These are phyloP conservation scores for Dryobates pubescens DNA, from an alignment of 2,797 vertebrate genomes.

Conservation along the genomic window DNA sequence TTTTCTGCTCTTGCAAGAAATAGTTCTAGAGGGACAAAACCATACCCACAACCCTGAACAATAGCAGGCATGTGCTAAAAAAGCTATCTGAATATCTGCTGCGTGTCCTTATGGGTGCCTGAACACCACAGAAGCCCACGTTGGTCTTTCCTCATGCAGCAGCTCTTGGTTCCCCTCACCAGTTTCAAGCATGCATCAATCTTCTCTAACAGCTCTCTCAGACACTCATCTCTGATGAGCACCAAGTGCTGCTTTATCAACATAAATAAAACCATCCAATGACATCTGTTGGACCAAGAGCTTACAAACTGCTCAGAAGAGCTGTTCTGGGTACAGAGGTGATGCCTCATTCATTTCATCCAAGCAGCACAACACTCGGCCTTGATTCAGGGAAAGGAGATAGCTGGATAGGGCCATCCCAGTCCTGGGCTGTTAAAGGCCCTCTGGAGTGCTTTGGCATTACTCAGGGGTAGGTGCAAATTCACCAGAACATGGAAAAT, in stretches of 20 bases:
- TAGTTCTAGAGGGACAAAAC: background rate
- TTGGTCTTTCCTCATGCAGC: background rate
- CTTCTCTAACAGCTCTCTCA: constrained; percentile 4
- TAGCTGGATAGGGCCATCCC: background rate
- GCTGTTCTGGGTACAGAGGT: background rate
- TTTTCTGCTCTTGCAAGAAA: constrained; percentile 36
- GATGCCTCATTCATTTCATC: background rate
- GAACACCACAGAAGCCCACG: background rate
- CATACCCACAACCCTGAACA: background rate
- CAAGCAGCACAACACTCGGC: fast-evolving
- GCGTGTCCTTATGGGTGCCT: background rate
- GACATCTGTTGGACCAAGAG: background rate
- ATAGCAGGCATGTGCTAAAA: background rate
- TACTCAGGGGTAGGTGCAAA: background rate
- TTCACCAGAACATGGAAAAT: background rate
- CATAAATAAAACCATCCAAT: background rate
- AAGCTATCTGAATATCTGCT: background rate
- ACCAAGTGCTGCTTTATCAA: background rate
- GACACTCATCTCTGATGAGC: background rate
- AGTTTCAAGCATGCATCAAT: background rate
- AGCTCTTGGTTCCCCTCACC: background rate
- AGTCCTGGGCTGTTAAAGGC: background rate
- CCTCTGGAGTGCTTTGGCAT: background rate
- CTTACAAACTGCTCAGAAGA: background rate
- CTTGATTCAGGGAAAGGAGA: background rate